Percentiles rank a stretch among this genome's conserved stretches.
These are phyloP conservation scores for Nephrotoma guestfalica DNA, from an alignment of 2,888 invertebrate genomes.

Conservation along the genomic window DNA sequence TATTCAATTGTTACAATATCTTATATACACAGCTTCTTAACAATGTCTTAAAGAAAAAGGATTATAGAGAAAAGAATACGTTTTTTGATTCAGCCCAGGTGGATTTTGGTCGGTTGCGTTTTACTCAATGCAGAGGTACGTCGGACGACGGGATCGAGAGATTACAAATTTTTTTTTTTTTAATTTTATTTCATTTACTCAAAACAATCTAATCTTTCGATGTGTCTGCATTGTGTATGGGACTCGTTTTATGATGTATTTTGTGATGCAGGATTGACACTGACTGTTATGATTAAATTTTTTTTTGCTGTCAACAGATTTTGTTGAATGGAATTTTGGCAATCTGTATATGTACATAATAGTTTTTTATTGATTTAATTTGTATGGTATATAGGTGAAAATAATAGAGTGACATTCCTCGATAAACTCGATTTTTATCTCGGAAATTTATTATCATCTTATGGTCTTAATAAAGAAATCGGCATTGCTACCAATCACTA, in stretches of 20 bases:
- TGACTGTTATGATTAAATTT: not conserved
- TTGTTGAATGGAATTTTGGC: not conserved
- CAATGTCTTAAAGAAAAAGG: not conserved
- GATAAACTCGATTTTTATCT: not conserved
- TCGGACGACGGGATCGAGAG: not conserved
- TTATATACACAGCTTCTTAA: not conserved
- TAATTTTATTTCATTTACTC: not conserved
- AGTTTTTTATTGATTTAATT: not conserved
- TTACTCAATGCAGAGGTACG: not conserved
- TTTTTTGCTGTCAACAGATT: not conserved
- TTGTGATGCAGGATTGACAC: not conserved
- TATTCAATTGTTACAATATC: constrained; percentile 1
- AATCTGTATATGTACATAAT: not conserved
- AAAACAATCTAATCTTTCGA: not conserved
- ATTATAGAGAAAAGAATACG: not conserved
- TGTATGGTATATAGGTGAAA: not conserved
- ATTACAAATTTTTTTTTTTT: not conserved
- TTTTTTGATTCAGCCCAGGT: not conserved
- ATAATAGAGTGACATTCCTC: not conserved
- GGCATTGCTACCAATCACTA: not conserved
- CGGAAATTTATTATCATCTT: not conserved
- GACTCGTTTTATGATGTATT: not conserved
- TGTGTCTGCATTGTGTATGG: not conserved
- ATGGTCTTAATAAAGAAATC: not conserved
- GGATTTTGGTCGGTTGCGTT: not conserved